Percentiles rank a stretch among this genome's conserved stretches.
Conservation (phyloP, 2,888 invertebrate species). For the Drosophila subquinaria region DNA sequence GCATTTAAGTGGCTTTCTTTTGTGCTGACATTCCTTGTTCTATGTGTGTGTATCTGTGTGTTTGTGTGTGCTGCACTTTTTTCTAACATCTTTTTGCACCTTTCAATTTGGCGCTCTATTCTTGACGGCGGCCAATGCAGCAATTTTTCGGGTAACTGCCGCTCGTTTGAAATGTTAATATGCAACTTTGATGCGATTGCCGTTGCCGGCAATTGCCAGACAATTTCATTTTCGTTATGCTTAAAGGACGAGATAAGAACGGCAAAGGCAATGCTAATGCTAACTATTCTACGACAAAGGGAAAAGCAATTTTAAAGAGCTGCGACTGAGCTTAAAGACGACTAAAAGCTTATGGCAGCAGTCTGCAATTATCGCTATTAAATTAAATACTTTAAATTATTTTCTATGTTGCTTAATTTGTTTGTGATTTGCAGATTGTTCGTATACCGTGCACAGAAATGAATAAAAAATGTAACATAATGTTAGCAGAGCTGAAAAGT, state of each 20-base stretch:
- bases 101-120: slow-evolving; percentile 71
- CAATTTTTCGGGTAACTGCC: slow-evolving; percentile 72
- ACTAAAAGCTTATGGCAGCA: neutral
- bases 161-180: slow-evolving; percentile 79
- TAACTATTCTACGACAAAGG: neutral
- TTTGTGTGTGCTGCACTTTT: slow-evolving; percentile 29
- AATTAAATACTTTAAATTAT: neutral
- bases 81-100: slow-evolving; percentile 49
- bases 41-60: slow-evolving; percentile 12
- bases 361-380: slow-evolving; percentile 3
- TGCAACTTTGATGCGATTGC: slow-evolving; percentile 72
- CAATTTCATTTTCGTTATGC: slow-evolving; percentile 72
- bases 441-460: too few relatives aligned
- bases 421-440: neutral
- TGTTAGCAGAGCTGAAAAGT: neutral
- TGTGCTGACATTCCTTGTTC: slow-evolving; percentile 49
- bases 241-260: slow-evolving; percentile 43
- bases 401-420: slow-evolving; percentile 7
- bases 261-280: slow-evolving; percentile 1
- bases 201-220: slow-evolving; percentile 71
- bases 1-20: slow-evolving; percentile 79
- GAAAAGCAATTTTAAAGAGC: neutral
- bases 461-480: too few relatives aligned
- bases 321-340: neutral
- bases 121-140: slow-evolving; percentile 63